Evolutionary conservation across 2,888 invertebrate genomes (phyloP).

Genomic region (Tyria jacobaeae): DNA sequence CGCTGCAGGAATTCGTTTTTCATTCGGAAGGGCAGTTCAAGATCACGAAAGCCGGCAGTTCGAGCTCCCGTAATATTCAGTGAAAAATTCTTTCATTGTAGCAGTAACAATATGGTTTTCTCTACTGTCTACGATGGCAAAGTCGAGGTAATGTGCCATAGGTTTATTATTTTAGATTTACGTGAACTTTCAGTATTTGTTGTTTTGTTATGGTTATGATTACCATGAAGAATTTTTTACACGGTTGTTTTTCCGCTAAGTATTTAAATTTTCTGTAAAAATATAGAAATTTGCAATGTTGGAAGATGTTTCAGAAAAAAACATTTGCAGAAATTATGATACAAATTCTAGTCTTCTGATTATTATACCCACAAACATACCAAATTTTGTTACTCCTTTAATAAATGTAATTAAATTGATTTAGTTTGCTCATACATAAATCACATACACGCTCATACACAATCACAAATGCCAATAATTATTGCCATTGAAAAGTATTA

Average conservation of each 20-base stretch:
- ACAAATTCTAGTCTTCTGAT: neutral
- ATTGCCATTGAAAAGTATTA: neutral
- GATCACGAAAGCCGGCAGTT: conserved; percentile 78
- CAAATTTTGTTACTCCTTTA: neutral
- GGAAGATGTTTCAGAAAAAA: neutral
- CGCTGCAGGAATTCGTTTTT: conserved; percentile 76
- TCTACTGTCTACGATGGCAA: conserved; percentile 77
- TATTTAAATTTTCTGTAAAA: conserved; percentile 24
- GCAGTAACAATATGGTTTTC: conserved; percentile 76
- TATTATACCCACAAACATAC: too few relatives aligned
- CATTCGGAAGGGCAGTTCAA: conserved; percentile 85
- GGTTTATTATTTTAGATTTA: conserved; percentile 57
- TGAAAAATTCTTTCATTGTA: conserved; percentile 62
- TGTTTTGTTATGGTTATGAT: conserved; percentile 48
- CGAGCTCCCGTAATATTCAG: conserved; percentile 66
- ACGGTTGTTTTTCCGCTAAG: conserved; percentile 51
- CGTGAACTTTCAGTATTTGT: conserved; percentile 32
- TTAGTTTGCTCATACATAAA: neutral
- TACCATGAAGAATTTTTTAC: conserved; percentile 59
- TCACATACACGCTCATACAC: too few relatives aligned
- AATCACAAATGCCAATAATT: neutral
- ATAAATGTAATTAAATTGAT: neutral
- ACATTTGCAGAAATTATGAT: neutral
- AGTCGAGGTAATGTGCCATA: conserved; percentile 66
- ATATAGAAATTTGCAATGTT: neutral